Conservation (phyloP, 2,888 invertebrate species). For the Myathropa florea region DNA sequence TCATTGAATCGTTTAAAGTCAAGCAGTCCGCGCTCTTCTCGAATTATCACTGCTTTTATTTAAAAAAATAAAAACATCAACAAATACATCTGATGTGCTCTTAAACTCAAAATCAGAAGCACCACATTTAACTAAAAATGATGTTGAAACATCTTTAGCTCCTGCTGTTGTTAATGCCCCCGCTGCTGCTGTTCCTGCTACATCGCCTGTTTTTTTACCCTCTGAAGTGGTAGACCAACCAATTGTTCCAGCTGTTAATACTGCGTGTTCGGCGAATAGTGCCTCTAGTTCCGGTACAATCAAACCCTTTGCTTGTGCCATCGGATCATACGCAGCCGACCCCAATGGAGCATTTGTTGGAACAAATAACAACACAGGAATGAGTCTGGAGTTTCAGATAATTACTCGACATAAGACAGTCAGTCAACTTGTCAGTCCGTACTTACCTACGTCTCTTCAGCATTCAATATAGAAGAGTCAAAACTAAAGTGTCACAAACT, state of each 20-base stretch:
- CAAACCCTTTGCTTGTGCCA: not conserved
- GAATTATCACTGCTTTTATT: no score
- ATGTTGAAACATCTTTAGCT: not conserved
- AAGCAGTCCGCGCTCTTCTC: no score
- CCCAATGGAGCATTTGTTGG: no score
- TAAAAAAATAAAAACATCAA: not conserved
- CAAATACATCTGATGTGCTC: not conserved
- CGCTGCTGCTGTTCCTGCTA: not conserved
- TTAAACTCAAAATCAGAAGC: not conserved
- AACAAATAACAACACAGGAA: no score
- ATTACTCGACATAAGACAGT: no score
- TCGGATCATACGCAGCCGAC: no score
- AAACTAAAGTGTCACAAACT: not conserved
- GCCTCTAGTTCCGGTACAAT: not conserved
- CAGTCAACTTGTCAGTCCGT: not conserved
- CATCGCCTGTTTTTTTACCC: not conserved
- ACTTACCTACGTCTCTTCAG: not conserved
- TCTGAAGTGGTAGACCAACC: no score
- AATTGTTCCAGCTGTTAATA: not conserved
- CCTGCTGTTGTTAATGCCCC: not conserved
- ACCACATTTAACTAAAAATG: not conserved
- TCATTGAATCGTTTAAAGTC: no score
- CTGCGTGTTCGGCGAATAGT: not conserved
- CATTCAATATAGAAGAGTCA: conserved; percentile 8
- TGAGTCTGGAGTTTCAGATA: no score